These are phyloP conservation scores for Cyprinodon diabolis DNA, from an alignment of 2,797 vertebrate species.

Conservation along the genomic window DNA sequence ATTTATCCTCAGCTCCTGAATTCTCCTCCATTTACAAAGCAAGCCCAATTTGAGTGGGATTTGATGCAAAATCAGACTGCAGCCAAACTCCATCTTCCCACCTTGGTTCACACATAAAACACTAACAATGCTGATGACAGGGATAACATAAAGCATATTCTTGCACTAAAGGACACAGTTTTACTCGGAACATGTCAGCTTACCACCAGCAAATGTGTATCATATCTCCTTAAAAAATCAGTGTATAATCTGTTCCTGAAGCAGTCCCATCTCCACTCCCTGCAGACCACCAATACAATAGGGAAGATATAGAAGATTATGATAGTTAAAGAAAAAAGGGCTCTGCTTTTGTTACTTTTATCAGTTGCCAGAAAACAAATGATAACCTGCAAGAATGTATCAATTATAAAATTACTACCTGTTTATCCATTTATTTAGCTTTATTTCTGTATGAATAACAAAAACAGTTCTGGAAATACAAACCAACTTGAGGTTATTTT, in stretches of 20 bases:
- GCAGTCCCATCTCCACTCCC: background rate
- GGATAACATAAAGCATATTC: constrained; percentile 2
- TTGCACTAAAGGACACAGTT: background rate
- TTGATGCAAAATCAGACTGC: constrained; percentile 7
- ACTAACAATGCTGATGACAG: constrained; percentile 3
- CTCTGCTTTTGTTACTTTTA: too few species aligned
- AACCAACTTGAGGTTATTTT: background rate
- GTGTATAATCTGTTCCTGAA: background rate
- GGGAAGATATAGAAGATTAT: too few species aligned
- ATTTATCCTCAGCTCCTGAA: background rate
- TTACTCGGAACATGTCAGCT: background rate
- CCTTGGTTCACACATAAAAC: constrained; percentile 8
- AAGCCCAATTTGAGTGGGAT: constrained; percentile 8
- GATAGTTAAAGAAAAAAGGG: background rate
- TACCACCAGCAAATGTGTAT: background rate
- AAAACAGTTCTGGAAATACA: background rate
- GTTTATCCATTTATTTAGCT: too few species aligned
- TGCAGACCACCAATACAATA: background rate
- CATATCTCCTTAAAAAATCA: background rate
- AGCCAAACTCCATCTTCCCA: constrained; percentile 3
- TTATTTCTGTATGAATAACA: background rate
- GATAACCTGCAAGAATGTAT: too few species aligned
- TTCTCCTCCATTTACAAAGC: background rate
- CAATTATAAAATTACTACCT: too few species aligned
- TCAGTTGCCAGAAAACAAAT: too few species aligned